Base-by-base conservation (phyloP, 1,140 invertebrate genomes). In the Lasaia peninsularis region DNA sequence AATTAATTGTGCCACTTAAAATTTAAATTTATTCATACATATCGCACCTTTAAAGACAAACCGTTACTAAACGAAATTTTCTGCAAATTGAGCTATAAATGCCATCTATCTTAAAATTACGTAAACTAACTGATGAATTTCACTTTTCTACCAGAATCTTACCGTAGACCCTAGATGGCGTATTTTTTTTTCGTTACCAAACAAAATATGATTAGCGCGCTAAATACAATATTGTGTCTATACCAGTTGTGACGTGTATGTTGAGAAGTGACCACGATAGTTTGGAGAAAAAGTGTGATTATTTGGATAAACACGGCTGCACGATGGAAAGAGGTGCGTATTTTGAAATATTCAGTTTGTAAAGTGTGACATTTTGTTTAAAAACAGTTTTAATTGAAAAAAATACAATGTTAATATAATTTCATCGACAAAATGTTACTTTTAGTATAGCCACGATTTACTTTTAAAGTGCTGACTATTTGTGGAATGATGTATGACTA, bases 21-120 rank as follows among this genome's bases (percentile, higher is more conserved):
- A n/a, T n/a, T n/a, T n/a, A n/a, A n/a, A n/a, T n/a, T n/a, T n/a
- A n/a, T n/a, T n/a, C n/a, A n/a, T n/a, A 24, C 24, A 24, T 24
- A 1, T 24, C 24, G 52, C 52, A 37, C 52, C 33, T 12, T 53
- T 35, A 53, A 35, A 35, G 32, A 4, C 1, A 53, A 53, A 53
- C 52, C 52, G 52, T 34, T 18, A 35, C 52, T 53, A 53, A 53
- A 53, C 52, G 33, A 35, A 53, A 53, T 18, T 24, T 24, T 24
- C 7, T 6, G 24, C 7, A 6, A 24, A 24, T 24, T 24, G 24
- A 24, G 24, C 3, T 24, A 24, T 24, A 5, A 24, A 24, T 24
- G 24, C 24, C 24, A 24, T 24, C 24, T 24, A 24, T 24, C 24
- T 24, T 5, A 24, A 24, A 24, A 5, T 5, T 6, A 24, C 24